Evolutionary conservation across 2,113 vertebrate species (phyloP), one percentile per base, ranked within the genome.

Genomic region (Willisornis vidua): DNA sequence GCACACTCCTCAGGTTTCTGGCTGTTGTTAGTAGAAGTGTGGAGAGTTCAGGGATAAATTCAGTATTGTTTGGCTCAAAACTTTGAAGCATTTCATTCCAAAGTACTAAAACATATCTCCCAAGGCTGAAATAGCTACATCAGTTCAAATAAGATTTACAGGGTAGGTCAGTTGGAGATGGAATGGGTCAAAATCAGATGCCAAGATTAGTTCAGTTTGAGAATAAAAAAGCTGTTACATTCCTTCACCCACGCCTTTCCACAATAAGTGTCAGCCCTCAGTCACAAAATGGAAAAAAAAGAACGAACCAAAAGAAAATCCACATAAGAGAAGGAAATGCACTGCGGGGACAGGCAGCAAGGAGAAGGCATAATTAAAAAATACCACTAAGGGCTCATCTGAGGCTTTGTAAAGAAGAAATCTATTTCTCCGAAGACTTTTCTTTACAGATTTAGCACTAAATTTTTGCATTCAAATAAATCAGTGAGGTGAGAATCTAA

Each of bases 191-290:
- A 89, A 92, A 71, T 57, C 29, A 49, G 62, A 80, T 87, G 84
- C 70, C 84, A 95, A 85, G 65, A 84, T 74, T 81, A 84, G 65
- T 78, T 92, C 65, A 84, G 77, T 92, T 85, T 70, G 63, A 88
- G 33, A 75, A 35, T 45, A 67, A 86, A 86, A 77, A 48, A 78
- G 48, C 24, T 92, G 57, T 81, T 90, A 43, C 46, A n/a, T 67
- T 91, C 52, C 12, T 59, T 80, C 86, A 75, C 33, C 22, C 45
- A 59, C 57, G 49, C 68, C 19, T 71, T 92, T 87, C 88, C 20
- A 55, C 33, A 45, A 87, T 88, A 89, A 72, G 20, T 37, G 24
- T 75, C 43, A 84, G 33, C 2, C 29, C 6, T 66, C 72, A 67
- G n/a, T 84, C 66, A 51, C 22, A 63, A 67, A 76, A 74, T 2